Evolutionary conservation across 2,797 vertebrate species (phyloP).

Genomic region (Hemitrygon akajei): DNA sequence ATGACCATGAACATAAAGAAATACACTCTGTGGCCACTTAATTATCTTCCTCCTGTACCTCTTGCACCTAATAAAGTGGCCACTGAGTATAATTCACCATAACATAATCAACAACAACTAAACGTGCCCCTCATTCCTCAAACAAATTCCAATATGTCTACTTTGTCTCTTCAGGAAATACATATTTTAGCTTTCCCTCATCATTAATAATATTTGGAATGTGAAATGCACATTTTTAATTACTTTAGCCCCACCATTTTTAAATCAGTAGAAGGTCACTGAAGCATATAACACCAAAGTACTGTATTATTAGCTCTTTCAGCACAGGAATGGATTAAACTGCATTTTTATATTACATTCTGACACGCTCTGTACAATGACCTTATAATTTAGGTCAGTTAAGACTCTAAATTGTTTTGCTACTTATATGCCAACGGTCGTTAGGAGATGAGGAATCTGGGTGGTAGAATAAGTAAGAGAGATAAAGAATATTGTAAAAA

Average conservation of each 20-base stretch:
- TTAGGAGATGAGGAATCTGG: conserved; percentile 50
- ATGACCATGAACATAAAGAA: too few species aligned
- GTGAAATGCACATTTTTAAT: too few species aligned
- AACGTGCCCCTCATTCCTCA: background rate
- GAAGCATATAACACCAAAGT: background rate
- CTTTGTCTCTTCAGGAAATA: background rate
- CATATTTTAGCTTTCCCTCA: background rate
- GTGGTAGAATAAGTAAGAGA: conserved; percentile 63
- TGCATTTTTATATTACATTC: conserved; percentile 32
- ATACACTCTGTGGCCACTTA: too few species aligned
- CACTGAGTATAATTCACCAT: background rate
- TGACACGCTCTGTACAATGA: conserved; percentile 26
- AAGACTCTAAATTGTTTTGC: conserved; percentile 55
- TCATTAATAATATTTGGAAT: background rate
- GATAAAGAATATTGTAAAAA: conserved; percentile 79
- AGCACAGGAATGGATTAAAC: conserved; percentile 20
- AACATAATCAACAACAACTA: background rate
- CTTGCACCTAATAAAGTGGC: too few species aligned
- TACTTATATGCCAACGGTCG: conserved; percentile 46
- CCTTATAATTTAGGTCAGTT: conserved; percentile 53
- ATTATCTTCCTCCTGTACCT: too few species aligned
- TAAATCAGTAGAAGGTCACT: background rate
- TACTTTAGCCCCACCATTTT: background rate
- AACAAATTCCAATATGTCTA: background rate
- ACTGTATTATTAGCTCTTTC: conserved; percentile 14